phyloP scores from a whole-genome alignment of 2,113 vertebrate genomes.

The Xiphophorus maculatus region DNA sequence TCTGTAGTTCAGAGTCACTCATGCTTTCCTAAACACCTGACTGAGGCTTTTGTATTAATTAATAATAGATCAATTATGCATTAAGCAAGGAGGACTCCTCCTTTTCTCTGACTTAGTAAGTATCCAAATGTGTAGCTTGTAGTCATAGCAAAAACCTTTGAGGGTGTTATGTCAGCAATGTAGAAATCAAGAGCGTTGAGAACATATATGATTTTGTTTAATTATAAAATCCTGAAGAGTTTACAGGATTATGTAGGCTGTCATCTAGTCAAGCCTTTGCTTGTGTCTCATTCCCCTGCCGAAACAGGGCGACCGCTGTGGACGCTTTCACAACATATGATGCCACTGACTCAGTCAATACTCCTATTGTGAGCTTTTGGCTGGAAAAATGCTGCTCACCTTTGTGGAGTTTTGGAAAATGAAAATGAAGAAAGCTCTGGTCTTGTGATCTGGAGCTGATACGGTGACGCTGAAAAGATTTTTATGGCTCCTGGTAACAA shows the following conservation, averaged over 20 bases:
- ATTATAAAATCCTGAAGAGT: conserved; percentile 9
- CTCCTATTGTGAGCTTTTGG: background rate
- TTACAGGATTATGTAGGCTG: background rate
- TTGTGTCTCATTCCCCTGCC: too few relatives aligned
- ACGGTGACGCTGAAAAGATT: background rate
- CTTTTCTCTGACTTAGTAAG: conserved; percentile 27
- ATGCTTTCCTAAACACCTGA: conserved; percentile 5
- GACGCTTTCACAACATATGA: background rate
- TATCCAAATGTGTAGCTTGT: conserved; percentile 19
- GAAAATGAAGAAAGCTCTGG: conserved; percentile 1
- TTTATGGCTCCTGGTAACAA: background rate
- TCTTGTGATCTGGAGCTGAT: background rate
- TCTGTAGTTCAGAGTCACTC: conserved; percentile 1
- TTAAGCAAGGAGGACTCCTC: conserved; percentile 10
- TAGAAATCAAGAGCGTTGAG: conserved; percentile 8
- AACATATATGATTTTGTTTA: background rate
- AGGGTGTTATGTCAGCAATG: conserved; percentile 30
- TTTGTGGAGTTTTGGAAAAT: conserved; percentile 3
- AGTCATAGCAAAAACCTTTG: conserved; percentile 11
- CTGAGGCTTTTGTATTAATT: conserved; percentile 15
- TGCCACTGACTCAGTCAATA: conserved; percentile 7
- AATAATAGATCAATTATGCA: background rate
- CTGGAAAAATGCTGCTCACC: background rate
- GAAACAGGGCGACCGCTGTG: background rate
- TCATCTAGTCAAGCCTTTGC: background rate